Evolutionary conservation across 2,113 vertebrate genomes (phyloP).

Genomic region (Romanogobio albipinnatus): DNA sequence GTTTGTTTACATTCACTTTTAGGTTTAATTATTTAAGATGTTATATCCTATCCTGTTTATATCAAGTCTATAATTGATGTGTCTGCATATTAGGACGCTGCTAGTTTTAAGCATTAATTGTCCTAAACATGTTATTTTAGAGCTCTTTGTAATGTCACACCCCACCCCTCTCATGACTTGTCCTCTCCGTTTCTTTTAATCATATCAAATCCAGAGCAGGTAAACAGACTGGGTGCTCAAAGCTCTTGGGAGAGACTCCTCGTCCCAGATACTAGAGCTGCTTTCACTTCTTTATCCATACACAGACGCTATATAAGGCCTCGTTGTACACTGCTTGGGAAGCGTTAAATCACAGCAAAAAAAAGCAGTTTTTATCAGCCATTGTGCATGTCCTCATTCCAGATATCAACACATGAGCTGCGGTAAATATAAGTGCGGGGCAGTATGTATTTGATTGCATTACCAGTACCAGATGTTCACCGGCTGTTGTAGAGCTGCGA

Average conservation of each 20-base stretch:
- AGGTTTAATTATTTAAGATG: conserved; percentile 16
- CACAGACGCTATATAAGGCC: not conserved
- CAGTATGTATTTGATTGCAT: conserved; percentile 39
- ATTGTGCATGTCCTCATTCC: not conserved
- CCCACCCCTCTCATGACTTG: too few species aligned
- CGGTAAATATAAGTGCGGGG: conserved; percentile 26
- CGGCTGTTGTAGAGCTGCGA: not conserved
- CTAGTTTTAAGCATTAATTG: conserved; percentile 4
- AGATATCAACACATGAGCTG: not conserved
- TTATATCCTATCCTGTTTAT: conserved; percentile 31
- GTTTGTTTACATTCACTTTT: conserved; percentile 11
- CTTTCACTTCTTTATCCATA: not conserved
- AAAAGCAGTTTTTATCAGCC: not conserved
- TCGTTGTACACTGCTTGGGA: not conserved
- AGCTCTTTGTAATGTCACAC: not conserved
- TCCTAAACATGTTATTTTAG: not conserved
- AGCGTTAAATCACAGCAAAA: not conserved
- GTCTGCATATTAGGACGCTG: not conserved
- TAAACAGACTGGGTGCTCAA: conserved; percentile 28
- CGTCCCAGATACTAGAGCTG: conserved; percentile 3
- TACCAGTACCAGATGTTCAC: conserved; percentile 54
- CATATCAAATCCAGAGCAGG: conserved; percentile 17
- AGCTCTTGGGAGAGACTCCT: not conserved
- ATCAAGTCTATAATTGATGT: conserved; percentile 16
- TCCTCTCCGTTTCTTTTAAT: conserved; percentile 16